These are phyloP conservation scores for Melanotaenia duboulayi DNA, from an alignment of 2,113 vertebrate species.

Conservation along the genomic window DNA sequence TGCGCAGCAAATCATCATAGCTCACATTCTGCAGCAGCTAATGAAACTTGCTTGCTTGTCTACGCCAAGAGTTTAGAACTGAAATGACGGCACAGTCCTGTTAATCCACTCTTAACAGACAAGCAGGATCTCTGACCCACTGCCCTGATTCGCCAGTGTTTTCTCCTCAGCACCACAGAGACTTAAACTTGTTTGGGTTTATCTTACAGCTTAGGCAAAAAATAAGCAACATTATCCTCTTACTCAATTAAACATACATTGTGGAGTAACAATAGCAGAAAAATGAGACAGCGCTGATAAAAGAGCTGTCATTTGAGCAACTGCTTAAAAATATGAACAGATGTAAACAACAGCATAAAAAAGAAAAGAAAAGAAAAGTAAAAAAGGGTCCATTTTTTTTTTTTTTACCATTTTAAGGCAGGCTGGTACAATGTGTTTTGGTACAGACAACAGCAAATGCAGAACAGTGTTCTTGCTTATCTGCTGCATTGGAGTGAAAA, in stretches of 20 bases:
- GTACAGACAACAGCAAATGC: constrained; percentile 38
- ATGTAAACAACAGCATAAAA: neutral
- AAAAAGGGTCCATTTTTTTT: neutral
- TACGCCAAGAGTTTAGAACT: constrained; percentile 46
- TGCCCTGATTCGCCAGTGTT: constrained; percentile 67
- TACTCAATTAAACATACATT: constrained; percentile 33
- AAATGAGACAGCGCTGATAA: neutral
- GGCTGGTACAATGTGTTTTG: constrained; percentile 52
- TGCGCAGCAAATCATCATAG: constrained; percentile 23
- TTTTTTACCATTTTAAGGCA: constrained; percentile 22
- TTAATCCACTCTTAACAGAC: constrained; percentile 68
- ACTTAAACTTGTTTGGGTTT: constrained; percentile 50
- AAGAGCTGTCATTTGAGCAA: constrained; percentile 10
- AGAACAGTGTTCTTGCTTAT: constrained; percentile 41
- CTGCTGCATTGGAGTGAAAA: constrained; percentile 39
- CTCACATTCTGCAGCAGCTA: constrained; percentile 31
- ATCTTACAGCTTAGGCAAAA: constrained; percentile 16
- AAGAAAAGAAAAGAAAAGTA: too few relatives aligned
- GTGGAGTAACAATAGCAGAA: neutral
- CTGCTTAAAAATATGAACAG: constrained; percentile 9
- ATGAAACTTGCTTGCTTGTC: constrained; percentile 43
- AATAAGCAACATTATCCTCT: constrained; percentile 22
- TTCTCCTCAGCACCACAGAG: constrained; percentile 37
- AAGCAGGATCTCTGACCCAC: constrained; percentile 66
- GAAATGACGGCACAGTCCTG: constrained; percentile 35